These are phyloP conservation scores for Myzus persicae DNA, from an alignment of 1,140 invertebrate genomes.

Conservation along the genomic window DNA sequence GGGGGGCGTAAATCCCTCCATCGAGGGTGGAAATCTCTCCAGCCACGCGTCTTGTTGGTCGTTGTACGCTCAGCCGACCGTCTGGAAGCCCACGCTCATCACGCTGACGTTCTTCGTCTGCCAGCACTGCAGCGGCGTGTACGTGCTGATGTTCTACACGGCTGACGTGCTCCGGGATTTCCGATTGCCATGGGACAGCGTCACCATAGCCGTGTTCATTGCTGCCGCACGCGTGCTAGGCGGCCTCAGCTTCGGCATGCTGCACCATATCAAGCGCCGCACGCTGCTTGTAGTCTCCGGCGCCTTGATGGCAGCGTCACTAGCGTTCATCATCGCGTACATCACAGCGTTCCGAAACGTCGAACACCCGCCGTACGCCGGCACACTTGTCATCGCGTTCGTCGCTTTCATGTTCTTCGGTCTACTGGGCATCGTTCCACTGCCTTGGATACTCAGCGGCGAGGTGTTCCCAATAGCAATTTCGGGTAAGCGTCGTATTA, in stretches of 20 bases:
- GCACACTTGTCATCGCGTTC: background rate
- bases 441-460: background rate
- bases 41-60: background rate
- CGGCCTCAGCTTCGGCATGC: background rate
- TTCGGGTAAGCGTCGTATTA: background rate
- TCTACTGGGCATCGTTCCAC: background rate
- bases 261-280: background rate
- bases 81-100: conserved; percentile 73
- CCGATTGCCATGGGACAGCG: background rate
- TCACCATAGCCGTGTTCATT: background rate
- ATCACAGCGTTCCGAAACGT: background rate
- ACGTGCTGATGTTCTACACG: conserved; percentile 79
- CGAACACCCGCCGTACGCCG: background rate
- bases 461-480: background rate
- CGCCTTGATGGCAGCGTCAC: background rate
- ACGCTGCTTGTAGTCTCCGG: background rate
- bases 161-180: conserved; percentile 72
- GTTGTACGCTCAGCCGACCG: conserved; percentile 57
- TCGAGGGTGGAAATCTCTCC: background rate
- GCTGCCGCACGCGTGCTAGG: background rate
- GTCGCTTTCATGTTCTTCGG: background rate
- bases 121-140: conserved; percentile 77
- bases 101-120: conserved; percentile 73
- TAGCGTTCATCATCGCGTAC: background rate
- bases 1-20: background rate